These are phyloP conservation scores for Seriola rivoliana DNA, from an alignment of 2,113 vertebrate genomes.

Conservation along the genomic window DNA sequence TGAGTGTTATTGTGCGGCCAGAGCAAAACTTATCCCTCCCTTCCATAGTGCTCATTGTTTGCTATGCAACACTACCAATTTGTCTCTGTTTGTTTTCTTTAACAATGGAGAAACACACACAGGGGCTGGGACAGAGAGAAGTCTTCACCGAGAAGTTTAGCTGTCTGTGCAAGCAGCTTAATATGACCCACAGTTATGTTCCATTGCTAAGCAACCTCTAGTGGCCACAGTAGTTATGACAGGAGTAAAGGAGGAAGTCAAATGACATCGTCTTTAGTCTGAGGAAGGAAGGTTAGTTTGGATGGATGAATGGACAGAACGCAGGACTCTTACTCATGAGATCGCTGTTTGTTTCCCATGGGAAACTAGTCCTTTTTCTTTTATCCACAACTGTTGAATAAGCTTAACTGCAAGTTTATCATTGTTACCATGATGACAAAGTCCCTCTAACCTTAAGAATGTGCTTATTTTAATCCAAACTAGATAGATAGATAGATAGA, in stretches of 20 bases:
- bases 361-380: background rate
- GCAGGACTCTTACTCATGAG: background rate
- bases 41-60: background rate
- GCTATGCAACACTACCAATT: background rate
- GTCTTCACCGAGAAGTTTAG: background rate
- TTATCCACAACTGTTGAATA: background rate
- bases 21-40: background rate
- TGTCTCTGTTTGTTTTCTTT: background rate
- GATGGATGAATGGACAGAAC: background rate
- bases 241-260: background rate
- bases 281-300: background rate
- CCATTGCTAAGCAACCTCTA: background rate
- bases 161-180: background rate
- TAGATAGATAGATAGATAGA: too few species aligned
- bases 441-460: too few species aligned
- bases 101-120: background rate
- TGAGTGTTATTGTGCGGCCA: background rate
- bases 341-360: background rate
- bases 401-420: background rate
- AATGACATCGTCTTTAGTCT: background rate
- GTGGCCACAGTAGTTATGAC: background rate
- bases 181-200: background rate
- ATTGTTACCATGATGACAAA: background rate
- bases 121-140: background rate
- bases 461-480: too few species aligned